Evolutionary conservation across 2,797 vertebrate genomes (phyloP), one percentile per base, ranked within the genome.

Genomic region (Cossypha niveicapilla): DNA sequence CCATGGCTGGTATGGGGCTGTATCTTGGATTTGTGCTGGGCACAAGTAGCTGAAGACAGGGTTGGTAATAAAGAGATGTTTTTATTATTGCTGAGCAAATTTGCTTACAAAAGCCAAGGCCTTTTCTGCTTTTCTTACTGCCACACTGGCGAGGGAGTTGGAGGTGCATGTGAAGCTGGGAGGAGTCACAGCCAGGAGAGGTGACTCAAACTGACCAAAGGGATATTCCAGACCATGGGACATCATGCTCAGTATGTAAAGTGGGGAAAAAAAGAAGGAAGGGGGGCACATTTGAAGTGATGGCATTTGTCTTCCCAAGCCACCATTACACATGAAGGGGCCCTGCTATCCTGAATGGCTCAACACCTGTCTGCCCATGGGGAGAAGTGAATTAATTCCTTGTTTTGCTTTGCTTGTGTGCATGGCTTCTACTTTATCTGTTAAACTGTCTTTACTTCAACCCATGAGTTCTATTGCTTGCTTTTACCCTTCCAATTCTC

Each of bases 81-180:
- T 57, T 39, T 82, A 50, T 39, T 50, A 18, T 25, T 76, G 17
- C 42, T 50, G 17, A 70, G 28, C 44, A 6, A 14, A 13, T 37
- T 37, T 13, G 10, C 32, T 21, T 7, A 24, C 41, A 61, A 62
- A 11, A 57, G 28, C 22, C 50, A 76, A 82, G 14, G 28, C 21
- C 44, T 63, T 51, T 63, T 63, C 44, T 51, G 32, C 1, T 39
- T 56, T 34, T 63, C 13, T 2, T 44, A 25, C 28, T 9, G 7
- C n/a, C 11, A 10, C 1, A 1, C 4, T 57, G 37, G 42, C 0
- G 2, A 45, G 56, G 17, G 34, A 56, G 28, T 1, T 76, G 37
- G 17, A 9, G 50, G 3, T 30, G 3, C 24, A 8, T 13, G 39
- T 27, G 50, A 76, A 14, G 2, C 0, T 45, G 78, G 19, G 78